Evolutionary conservation across 2,797 vertebrate genomes (phyloP).

Genomic region (Sphaeramia orbicularis): DNA sequence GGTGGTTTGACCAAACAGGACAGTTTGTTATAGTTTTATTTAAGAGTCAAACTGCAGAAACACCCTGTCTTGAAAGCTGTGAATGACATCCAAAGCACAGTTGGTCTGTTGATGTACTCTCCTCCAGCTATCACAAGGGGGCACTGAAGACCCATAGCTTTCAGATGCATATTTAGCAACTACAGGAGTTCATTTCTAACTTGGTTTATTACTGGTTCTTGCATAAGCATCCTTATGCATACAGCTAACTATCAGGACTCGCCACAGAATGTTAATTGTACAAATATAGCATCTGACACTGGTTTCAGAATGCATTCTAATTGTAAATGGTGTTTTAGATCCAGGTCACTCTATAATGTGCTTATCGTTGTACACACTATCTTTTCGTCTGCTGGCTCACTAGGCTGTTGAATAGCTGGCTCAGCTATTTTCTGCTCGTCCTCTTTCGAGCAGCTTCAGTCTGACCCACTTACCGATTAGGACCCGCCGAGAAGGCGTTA

Average conservation of each 20-base stretch:
- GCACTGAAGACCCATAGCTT: constrained; percentile 28
- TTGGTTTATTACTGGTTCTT: no score
- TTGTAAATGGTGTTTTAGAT: neutral
- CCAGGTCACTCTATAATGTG: neutral
- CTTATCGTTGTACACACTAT: neutral
- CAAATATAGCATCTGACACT: neutral
- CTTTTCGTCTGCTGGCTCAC: neutral
- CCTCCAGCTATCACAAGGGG: constrained; percentile 51
- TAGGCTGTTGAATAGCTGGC: constrained; percentile 19
- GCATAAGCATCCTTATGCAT: no score
- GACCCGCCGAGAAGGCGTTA: constrained; percentile 48
- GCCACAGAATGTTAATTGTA: no score
- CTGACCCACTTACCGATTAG: constrained; percentile 72
- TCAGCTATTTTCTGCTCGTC: constrained; percentile 59
- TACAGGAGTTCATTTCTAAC: neutral
- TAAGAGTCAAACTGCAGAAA: no score
- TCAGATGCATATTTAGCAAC: neutral
- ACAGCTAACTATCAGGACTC: neutral
- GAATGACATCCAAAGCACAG: no score
- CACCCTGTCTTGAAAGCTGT: neutral
- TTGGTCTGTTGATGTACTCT: constrained; percentile 36
- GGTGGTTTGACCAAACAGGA: no score
- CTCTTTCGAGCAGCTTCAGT: constrained; percentile 50
- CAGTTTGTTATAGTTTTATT: no score
- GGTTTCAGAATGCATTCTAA: neutral